These are phyloP conservation scores for Amphiprion clarkii DNA, from an alignment of 2,797 vertebrate species.

Conservation along the genomic window DNA sequence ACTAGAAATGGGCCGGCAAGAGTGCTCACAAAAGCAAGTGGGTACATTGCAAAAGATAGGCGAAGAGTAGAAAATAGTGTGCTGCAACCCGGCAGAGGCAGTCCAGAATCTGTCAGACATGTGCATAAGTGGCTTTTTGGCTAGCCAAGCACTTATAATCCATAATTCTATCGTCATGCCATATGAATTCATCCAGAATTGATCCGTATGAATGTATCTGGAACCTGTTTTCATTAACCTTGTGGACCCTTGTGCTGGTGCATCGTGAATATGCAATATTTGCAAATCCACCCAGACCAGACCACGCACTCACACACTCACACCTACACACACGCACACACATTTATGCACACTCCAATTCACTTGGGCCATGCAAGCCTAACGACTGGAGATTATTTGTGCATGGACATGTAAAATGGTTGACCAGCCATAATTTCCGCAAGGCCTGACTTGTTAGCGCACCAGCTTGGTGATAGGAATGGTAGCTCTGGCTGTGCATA, in stretches of 20 bases:
- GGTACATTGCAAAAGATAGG: constrained; percentile 14
- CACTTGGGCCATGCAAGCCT: constrained; percentile 52
- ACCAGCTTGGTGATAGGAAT: too few species aligned
- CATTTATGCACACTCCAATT: constrained; percentile 21
- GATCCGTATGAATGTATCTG: constrained; percentile 56
- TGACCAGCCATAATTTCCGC: constrained; percentile 60
- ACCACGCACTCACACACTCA: constrained; percentile 17
- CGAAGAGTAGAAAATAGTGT: constrained; percentile 2
- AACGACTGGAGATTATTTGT: constrained; percentile 74
- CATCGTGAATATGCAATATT: constrained; percentile 59
- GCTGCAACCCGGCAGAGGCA: constrained; percentile 32
- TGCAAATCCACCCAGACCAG: constrained; percentile 40
- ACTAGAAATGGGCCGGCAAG: constrained; percentile 2
- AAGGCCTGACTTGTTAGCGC: too few species aligned
- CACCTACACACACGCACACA: constrained; percentile 10
- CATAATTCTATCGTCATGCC: constrained; percentile 59
- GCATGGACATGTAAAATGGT: constrained; percentile 59
- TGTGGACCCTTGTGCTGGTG: constrained; percentile 52
- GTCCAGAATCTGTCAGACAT: constrained; percentile 59
- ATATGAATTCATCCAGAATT: constrained; percentile 58
- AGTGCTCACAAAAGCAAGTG: background rate
- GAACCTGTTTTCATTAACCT: constrained; percentile 73
- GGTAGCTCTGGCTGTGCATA: too few species aligned
- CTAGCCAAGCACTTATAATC: constrained; percentile 71
- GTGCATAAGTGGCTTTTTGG: constrained; percentile 63